Base-by-base conservation (phyloP, 2,888 invertebrate species). In the Tanytarsus gracilentus region DNA sequence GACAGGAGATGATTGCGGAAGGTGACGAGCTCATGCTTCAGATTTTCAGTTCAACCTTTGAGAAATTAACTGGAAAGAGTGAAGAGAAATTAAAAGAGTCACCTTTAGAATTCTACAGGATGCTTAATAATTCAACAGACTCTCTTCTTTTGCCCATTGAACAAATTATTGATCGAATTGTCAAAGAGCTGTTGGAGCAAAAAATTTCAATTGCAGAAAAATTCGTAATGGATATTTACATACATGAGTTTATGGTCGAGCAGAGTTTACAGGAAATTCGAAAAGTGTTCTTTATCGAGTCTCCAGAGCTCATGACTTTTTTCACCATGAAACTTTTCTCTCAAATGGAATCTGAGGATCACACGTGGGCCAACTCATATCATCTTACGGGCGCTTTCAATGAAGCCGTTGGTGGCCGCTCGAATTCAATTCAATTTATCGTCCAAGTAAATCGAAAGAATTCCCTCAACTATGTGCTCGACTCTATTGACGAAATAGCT, bases 251-350 rank as follows among this genome's bases (percentile, higher is more conserved):
- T 64, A 69, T 71, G 62, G 66, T 79, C 5, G 70, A 72, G 36
- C 69, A 69, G 6, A 76, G 78, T 64, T 67, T 79, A 33, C 71
- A 71, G 36, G 71, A 77, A 53, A 72, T 80, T 67, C 72, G 78
- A 27, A 74, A 72, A 33, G 72, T 79, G 16, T 72, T 77, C 48
- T 71, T 80, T 63, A 72, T 80, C 70, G 78, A 78, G 66, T 73
- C 75, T 2, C 77, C 77, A 49, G 77, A 78, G 65, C 64, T 78
- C 14, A 73, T 79, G 73, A 73, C 75, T 56, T 72, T 73, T 39
- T 79, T 79, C 65, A 77, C 76, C 65, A 72, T 70, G 6, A 69
- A 71, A 26, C 67, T 79, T 40, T 80, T 79, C 65, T 66, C 68
- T 2, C 74, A 77, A 72, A 77, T 78, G 49, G 78, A 78, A 66